A percentile compares a stretch with the other conserved stretches of the same genome.
These are phyloP conservation scores for Spodoptera exigua DNA, from an alignment of 2,888 invertebrate species.

Conservation along the genomic window DNA sequence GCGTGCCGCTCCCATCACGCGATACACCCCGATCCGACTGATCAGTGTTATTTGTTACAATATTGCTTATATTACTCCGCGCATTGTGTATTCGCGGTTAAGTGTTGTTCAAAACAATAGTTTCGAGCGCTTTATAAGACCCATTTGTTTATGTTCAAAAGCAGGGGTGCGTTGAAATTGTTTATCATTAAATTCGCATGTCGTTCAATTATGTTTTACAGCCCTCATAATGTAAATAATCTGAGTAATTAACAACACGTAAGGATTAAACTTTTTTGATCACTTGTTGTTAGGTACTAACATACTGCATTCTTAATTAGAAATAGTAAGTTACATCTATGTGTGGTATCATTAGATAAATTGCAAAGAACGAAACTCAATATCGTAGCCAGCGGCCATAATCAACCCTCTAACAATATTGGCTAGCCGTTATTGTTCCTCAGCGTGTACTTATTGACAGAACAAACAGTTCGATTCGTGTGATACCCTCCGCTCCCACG, in stretches of 20 bases:
- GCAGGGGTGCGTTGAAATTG: not conserved
- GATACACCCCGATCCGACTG: conserved; percentile 78
- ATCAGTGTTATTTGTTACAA: conserved; percentile 76
- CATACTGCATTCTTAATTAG: too few species aligned
- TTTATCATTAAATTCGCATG: conserved; percentile 11
- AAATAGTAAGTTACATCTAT: too few species aligned
- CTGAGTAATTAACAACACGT: too few species aligned
- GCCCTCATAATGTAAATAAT: not conserved
- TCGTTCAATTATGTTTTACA: not conserved
- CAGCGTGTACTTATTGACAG: conserved; percentile 78
- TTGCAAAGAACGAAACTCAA: conserved; percentile 62
- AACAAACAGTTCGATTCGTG: conserved; percentile 77
- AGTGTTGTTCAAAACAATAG: conserved; percentile 70
- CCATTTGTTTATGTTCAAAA: conserved; percentile 6
- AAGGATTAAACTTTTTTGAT: not conserved
- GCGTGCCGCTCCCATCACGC: conserved; percentile 89
- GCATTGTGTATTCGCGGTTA: conserved; percentile 73
- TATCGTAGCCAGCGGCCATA: conserved; percentile 64
- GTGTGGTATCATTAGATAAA: conserved; percentile 30
- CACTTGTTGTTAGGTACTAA: conserved; percentile 15
- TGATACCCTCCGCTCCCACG: conserved; percentile 82
- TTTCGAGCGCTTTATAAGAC: conserved; percentile 49
- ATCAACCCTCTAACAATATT: conserved; percentile 65
- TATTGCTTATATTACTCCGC: conserved; percentile 75
- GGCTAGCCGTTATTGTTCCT: conserved; percentile 76